Evolutionary conservation across 2,888 invertebrate genomes (phyloP).

Genomic region (Tachina lurida): DNA sequence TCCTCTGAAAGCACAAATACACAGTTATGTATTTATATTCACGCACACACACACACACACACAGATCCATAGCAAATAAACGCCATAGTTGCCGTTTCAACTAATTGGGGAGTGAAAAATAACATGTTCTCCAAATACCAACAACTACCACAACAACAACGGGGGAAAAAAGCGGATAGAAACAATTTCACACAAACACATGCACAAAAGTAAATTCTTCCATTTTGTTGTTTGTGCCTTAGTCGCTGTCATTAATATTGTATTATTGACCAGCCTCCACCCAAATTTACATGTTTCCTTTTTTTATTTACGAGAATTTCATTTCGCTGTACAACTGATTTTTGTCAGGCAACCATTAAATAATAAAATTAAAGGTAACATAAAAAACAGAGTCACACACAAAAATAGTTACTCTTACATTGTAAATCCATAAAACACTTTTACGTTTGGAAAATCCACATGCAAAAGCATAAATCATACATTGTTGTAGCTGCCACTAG

Average conservation of each 20-base stretch:
- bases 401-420: not conserved
- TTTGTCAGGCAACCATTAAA: slow-evolving; percentile 71
- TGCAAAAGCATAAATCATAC: slow-evolving; percentile 60
- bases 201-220: slow-evolving; percentile 40
- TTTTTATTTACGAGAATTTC: slow-evolving; percentile 25
- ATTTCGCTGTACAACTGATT: slow-evolving; percentile 62
- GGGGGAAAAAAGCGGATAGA: slow-evolving; percentile 6
- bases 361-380: slow-evolving; percentile 68
- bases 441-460: slow-evolving; percentile 29
- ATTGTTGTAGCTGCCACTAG: slow-evolving; percentile 42
- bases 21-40: slow-evolving; percentile 16
- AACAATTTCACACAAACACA: slow-evolving; percentile 33
- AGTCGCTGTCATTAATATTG: slow-evolving; percentile 58
- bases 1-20: slow-evolving; percentile 42
- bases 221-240: slow-evolving; percentile 64
- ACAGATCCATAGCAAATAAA: slow-evolving; percentile 25
- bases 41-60: slow-evolving; percentile 31
- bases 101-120: slow-evolving; percentile 69
- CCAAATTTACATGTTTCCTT: slow-evolving; percentile 38
- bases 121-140: slow-evolving; percentile 64
- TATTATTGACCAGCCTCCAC: slow-evolving; percentile 69
- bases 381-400: not conserved
- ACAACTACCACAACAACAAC: slow-evolving; percentile 41
- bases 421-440: not conserved
- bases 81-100: slow-evolving; percentile 62